These are phyloP conservation scores for Danio rerio DNA, from an alignment of 2,113 vertebrate genomes.

Conservation along the genomic window GRCz12tu NC_133179.1:13186501-13187000, in stretches of 20 bases:
- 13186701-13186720: background rate
- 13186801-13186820: slow-evolving; percentile 22
- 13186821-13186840: slow-evolving; percentile 21
- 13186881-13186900: slow-evolving; percentile 17
- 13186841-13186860: slow-evolving; percentile 2
- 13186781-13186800: slow-evolving; percentile 30
- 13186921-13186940: slow-evolving; percentile 34
- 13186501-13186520: slow-evolving; percentile 34
- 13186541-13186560: slow-evolving; percentile 57
- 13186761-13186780: slow-evolving; percentile 7
- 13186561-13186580: slow-evolving; percentile 66
- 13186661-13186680: slow-evolving; percentile 50
- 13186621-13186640: slow-evolving; percentile 45
- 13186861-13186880: background rate
- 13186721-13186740: slow-evolving; percentile 16
- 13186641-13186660: slow-evolving; percentile 55
- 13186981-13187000: slow-evolving; percentile 70
- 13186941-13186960: slow-evolving; percentile 42
- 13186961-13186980: slow-evolving; percentile 58
- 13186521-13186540: slow-evolving; percentile 47
- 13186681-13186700: slow-evolving; percentile 14
- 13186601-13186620: slow-evolving; percentile 59
- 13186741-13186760: slow-evolving; percentile 8
- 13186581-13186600: slow-evolving; percentile 68
- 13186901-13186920: slow-evolving; percentile 3